phyloP scores from a whole-genome alignment of 2,888 invertebrate species.

The Lacanobia wlatinum region DNA sequence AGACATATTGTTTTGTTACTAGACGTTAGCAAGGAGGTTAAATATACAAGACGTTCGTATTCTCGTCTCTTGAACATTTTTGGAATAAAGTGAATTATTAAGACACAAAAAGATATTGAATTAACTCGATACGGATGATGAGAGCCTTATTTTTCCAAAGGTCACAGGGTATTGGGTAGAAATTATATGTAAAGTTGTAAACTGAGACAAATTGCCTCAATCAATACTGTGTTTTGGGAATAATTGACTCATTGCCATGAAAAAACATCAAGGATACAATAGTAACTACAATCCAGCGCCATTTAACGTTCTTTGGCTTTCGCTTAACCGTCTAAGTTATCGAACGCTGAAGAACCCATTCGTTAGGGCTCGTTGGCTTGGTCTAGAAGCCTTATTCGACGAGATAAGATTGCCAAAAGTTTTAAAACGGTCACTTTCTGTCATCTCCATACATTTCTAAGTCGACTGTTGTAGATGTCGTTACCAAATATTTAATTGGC shows the following conservation, averaged over 20 bases:
- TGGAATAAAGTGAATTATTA: constrained; percentile 7
- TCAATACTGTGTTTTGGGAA: constrained; percentile 1
- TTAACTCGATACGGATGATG: neutral
- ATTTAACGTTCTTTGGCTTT: constrained; percentile 1
- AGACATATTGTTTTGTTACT: constrained; percentile 21
- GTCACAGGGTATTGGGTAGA: constrained; percentile 11
- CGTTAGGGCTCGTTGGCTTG: neutral
- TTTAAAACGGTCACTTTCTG: neutral
- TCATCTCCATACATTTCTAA: neutral
- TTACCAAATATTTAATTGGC: neutral
- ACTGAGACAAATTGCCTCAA: constrained; percentile 2
- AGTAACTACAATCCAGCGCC: neutral
- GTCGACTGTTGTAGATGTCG: neutral
- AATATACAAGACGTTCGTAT: constrained; percentile 8
- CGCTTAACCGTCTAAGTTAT: neutral
- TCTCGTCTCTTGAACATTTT: constrained; percentile 16
- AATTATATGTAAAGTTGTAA: no score
- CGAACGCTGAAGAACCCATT: neutral
- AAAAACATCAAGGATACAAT: constrained; percentile 2
- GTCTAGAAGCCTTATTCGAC: neutral
- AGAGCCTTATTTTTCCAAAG: constrained; percentile 8
- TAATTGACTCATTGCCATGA: neutral
- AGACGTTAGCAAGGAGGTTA: constrained; percentile 1
- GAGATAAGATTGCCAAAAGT: neutral
- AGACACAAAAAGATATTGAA: neutral